These are phyloP conservation scores for Beroe ovata DNA, from an alignment of 37 sponge, comb jelly and placozoan genomes.

Conservation along the genomic window DNA sequence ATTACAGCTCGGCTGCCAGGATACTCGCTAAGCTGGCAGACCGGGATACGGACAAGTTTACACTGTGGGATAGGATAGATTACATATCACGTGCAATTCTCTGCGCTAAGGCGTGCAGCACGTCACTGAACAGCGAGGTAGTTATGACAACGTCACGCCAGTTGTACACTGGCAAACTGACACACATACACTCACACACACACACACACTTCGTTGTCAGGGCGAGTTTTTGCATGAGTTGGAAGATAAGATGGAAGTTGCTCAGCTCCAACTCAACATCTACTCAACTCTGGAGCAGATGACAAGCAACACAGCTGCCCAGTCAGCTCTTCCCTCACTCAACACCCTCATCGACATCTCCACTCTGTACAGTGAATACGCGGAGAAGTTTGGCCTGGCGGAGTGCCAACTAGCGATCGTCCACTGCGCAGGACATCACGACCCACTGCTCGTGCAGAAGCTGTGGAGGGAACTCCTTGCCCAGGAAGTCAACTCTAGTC, in stretches of 20 bases:
- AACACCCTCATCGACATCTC: slow-evolving; percentile 47
- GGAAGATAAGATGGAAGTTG: slow-evolving; percentile 95
- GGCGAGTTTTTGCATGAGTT: slow-evolving; percentile 93
- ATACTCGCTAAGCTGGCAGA: slow-evolving; percentile 87
- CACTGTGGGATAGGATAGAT: slow-evolving; percentile 83
- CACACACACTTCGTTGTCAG: too few relatives aligned
- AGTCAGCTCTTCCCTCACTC: neutral
- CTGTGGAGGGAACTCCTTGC: slow-evolving; percentile 78
- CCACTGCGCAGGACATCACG: slow-evolving; percentile 93
- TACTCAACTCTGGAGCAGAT: slow-evolving; percentile 26
- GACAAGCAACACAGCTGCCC: neutral
- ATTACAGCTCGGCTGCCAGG: slow-evolving; percentile 84
- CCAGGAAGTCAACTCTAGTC: neutral
- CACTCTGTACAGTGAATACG: slow-evolving; percentile 73
- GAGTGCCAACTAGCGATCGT: slow-evolving; percentile 94
- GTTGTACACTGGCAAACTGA: too few relatives aligned
- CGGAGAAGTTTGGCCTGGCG: slow-evolving; percentile 84
- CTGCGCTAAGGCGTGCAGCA: slow-evolving; percentile 87
- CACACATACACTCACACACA: too few relatives aligned
- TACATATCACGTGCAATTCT: slow-evolving; percentile 93
- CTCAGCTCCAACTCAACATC: slow-evolving; percentile 45
- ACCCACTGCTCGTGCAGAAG: slow-evolving; percentile 79
- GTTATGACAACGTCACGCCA: too few relatives aligned
- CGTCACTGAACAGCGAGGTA: slow-evolving; percentile 59
- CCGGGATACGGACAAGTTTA: slow-evolving; percentile 66